Percentiles rank a stretch among this genome's conserved stretches.
Evolutionary conservation across 2,797 vertebrate genomes (phyloP).

Genomic region (Schizopygopsis malacanthus): DNA sequence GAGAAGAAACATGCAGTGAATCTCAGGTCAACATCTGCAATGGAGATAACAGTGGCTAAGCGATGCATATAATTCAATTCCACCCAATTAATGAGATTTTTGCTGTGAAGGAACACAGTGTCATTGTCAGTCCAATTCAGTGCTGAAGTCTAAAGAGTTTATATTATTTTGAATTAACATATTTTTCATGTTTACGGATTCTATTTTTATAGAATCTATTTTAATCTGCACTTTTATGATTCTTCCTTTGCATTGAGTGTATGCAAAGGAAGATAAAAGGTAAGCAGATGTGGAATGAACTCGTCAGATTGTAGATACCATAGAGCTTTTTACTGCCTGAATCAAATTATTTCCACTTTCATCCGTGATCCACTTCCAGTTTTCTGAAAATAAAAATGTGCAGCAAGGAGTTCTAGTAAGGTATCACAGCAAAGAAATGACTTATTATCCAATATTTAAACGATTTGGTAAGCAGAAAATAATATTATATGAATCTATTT

Average conservation of each 20-base stretch:
- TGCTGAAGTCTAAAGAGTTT: background rate
- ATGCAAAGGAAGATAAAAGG: background rate
- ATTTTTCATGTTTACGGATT: background rate
- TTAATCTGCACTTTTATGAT: background rate
- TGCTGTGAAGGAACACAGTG: conserved; percentile 42
- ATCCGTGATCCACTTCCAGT: background rate
- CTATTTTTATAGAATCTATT: background rate
- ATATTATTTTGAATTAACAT: background rate
- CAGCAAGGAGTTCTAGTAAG: background rate
- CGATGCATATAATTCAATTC: conserved; percentile 56
- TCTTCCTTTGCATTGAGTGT: background rate
- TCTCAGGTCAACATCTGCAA: conserved; percentile 55
- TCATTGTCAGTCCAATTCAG: conserved; percentile 49
- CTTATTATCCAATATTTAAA: background rate
- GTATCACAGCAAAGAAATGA: background rate
- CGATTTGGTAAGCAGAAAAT: background rate
- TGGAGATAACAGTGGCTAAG: conserved; percentile 54
- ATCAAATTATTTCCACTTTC: background rate
- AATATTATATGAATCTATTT: background rate
- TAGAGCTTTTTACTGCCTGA: background rate
- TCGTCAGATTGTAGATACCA: background rate
- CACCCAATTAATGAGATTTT: conserved; percentile 57
- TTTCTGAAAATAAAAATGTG: background rate
- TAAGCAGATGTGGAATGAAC: background rate
- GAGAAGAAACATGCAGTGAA: conserved; percentile 40